Base-by-base conservation (phyloP, 2,113 vertebrate species). In the Mystacornis crossleyi region DNA sequence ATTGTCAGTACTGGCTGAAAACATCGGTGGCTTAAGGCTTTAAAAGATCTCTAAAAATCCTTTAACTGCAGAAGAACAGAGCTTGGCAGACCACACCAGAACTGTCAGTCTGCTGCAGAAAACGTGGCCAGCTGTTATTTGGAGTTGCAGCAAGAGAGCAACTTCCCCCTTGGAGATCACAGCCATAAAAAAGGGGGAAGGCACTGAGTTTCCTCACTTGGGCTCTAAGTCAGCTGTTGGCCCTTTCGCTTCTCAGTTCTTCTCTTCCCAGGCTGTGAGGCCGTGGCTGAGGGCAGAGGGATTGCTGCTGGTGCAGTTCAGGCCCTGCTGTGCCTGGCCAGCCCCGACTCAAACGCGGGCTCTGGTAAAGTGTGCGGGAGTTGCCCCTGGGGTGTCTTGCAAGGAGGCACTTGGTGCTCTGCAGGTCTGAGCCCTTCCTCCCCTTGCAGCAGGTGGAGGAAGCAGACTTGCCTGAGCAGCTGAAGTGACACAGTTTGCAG, bases 361-460 rank as follows among this genome's bases (percentile, higher is more conserved):
- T 64, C 78, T 88, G 51, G 48, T 67, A 20, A 86, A 48, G 40
- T 15, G n/a, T 33, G 5, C 69, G 51, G 57, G 72, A 81, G 28
- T 61, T 85, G 40, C 48, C 47, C 65, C 36, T 38, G n/a, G 43
- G 79, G 45, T 1, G 0, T 50, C 74, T 53, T 50, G 54, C 2
- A 3, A 12, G 31, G 23, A 38, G 21, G 31, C 34, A 9, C 21
- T 51, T 60, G 25, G 3, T 28, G 1, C 28, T 66, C 57, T 79
- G 61, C 45, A 58, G 23, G 25, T 48, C 23, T 53, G 36, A 85
- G 57, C 61, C 55, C n/a, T 91, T 60, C 29, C 29, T 61, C 26
- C 17, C 5, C 1, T 67, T 57, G 58, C 43, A 81, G 38, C 36
- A 53, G 0, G 0, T 8, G 25, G 4, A 26, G 75, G 47, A 51